phyloP scores from a whole-genome alignment of 2,797 vertebrate species.

The Thaleichthys pacificus region DNA sequence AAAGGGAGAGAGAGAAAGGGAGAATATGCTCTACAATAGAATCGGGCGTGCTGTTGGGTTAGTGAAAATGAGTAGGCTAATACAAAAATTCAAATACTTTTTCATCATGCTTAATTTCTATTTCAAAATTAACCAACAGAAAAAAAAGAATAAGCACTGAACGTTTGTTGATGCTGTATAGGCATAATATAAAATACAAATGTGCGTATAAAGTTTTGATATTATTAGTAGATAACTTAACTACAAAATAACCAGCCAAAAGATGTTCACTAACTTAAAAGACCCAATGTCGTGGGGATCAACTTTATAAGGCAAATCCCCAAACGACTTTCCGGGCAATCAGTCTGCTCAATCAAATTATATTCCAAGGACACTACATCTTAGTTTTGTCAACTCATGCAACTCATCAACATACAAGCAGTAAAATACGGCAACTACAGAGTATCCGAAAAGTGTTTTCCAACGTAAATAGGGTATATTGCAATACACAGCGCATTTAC shows the following conservation, averaged over 20 bases:
- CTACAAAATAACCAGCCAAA: background rate
- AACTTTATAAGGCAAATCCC: too few species aligned
- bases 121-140: too few species aligned
- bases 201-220: background rate
- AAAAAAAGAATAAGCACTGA: background rate
- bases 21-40: background rate
- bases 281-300: background rate
- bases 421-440: background rate
- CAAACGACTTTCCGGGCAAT: too few species aligned
- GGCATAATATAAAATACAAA: too few species aligned
- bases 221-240: background rate
- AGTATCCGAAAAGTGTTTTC: background rate
- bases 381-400: too few species aligned
- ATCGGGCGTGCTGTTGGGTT: background rate
- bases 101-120: background rate
- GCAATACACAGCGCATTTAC: background rate
- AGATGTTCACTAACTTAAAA: background rate
- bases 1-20: background rate
- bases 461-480: background rate
- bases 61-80: background rate
- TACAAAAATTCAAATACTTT: background rate
- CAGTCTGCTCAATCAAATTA: too few species aligned
- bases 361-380: too few species aligned
- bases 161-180: too few species aligned
- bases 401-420: too few species aligned